Percentiles rank a stretch among this genome's conserved stretches.
phyloP scores from a whole-genome alignment of 2,888 invertebrate species.

The Aelia acuminata region DNA sequence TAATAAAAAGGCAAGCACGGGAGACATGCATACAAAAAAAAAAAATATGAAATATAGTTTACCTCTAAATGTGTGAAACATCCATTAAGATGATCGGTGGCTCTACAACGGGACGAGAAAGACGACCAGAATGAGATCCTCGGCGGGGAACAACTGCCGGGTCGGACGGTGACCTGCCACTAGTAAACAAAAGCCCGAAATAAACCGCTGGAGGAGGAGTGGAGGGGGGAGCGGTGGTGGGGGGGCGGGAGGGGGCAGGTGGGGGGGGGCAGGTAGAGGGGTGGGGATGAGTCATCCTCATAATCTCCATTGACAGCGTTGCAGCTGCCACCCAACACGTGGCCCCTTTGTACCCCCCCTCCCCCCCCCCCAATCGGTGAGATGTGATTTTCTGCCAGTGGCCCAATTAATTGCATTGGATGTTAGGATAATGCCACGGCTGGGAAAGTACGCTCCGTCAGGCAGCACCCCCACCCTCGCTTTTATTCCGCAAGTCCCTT shows the following conservation, averaged over 20 bases:
- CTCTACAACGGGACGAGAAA: slow-evolving; percentile 12
- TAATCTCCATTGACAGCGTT: slow-evolving; percentile 6
- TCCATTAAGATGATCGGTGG: slow-evolving; percentile 35
- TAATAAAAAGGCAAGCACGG: no score
- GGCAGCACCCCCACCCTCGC: background rate
- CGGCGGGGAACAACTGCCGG: background rate
- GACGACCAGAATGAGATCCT: background rate
- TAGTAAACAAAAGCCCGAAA: slow-evolving; percentile 49
- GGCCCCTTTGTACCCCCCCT: background rate
- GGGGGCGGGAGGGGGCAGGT: background rate
- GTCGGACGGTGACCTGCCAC: slow-evolving; percentile 38
- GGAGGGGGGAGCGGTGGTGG: background rate
- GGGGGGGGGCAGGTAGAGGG: background rate
- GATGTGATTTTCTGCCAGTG: slow-evolving; percentile 23
- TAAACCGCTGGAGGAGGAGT: background rate
- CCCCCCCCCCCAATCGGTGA: no score
- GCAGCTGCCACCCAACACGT: slow-evolving; percentile 25
- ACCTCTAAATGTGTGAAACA: slow-evolving; percentile 44
- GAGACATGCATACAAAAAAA: background rate
- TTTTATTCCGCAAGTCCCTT: background rate
- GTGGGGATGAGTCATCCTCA: slow-evolving; percentile 43
- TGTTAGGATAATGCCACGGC: background rate
- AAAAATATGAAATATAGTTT: background rate
- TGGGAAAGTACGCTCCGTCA: background rate
- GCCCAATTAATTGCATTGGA: slow-evolving; percentile 27